A percentile compares a stretch with the other conserved stretches of the same genome.
Conservation (phyloP, 2,888 invertebrate species). For the Amphipoea oculea region DNA sequence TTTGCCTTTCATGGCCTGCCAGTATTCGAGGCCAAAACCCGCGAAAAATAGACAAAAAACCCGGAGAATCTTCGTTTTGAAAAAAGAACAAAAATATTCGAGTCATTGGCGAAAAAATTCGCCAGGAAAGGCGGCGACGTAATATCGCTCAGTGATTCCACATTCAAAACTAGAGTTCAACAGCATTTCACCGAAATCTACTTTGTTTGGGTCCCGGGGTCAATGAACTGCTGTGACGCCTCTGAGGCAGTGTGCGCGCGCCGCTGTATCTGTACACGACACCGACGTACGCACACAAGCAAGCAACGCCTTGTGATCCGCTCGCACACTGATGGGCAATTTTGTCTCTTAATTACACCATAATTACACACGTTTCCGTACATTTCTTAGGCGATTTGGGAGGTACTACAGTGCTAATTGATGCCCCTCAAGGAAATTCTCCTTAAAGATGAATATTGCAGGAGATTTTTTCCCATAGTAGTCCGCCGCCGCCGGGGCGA, state of each 20-base stretch:
- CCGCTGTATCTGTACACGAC: slow-evolving; percentile 76
- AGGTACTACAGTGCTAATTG: slow-evolving; percentile 60
- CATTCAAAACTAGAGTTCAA: slow-evolving; percentile 89
- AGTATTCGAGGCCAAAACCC: background rate
- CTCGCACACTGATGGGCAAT: slow-evolving; percentile 76
- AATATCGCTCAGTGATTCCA: slow-evolving; percentile 81
- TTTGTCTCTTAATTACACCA: slow-evolving; percentile 84
- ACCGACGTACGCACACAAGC: slow-evolving; percentile 81
- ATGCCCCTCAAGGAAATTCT: slow-evolving; percentile 64
- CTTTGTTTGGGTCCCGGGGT: slow-evolving; percentile 90
- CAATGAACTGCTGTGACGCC: slow-evolving; percentile 86
- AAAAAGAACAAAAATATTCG: slow-evolving; percentile 53
- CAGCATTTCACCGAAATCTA: slow-evolving; percentile 90
- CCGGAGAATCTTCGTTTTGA: slow-evolving; percentile 12
- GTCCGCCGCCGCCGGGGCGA: slow-evolving; percentile 78
- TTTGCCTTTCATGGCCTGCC: background rate
- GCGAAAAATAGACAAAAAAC: slow-evolving; percentile 19
- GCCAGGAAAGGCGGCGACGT: slow-evolving; percentile 79
- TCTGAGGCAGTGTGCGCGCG: slow-evolving; percentile 83
- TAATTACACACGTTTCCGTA: slow-evolving; percentile 73
- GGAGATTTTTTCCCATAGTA: slow-evolving; percentile 70
- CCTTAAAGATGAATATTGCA: slow-evolving; percentile 73
- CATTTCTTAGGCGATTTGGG: slow-evolving; percentile 66
- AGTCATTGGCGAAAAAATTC: slow-evolving; percentile 75
- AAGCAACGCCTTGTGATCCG: slow-evolving; percentile 70